Evolutionary conservation across 2,113 vertebrate genomes (phyloP).

Genomic region (Phycodurus eques): DNA sequence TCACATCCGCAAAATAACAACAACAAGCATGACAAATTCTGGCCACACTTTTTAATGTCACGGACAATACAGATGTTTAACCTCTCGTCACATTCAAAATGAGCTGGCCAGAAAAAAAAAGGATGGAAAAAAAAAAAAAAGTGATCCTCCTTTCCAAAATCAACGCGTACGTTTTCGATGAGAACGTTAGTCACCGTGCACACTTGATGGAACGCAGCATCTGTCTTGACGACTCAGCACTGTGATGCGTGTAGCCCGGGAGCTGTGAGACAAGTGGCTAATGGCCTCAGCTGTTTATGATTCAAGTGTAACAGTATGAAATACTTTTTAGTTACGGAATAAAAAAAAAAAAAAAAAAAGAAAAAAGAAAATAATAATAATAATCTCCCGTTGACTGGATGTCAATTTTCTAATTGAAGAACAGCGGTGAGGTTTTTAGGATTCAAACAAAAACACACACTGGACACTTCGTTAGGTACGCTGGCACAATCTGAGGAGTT

Average conservation of each 20-base stretch:
- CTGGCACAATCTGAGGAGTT: background rate
- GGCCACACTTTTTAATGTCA: constrained; percentile 18
- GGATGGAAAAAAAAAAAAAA: background rate
- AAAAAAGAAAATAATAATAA: no score
- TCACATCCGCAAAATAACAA: constrained; percentile 39
- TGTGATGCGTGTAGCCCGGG: constrained; percentile 25
- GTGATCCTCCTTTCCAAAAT: background rate
- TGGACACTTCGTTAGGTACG: background rate
- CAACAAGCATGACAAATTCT: constrained; percentile 8
- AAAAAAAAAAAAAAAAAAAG: background rate
- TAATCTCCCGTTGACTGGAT: background rate
- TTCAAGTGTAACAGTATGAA: background rate
- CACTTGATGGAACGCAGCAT: background rate
- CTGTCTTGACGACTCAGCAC: constrained; percentile 28
- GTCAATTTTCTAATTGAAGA: background rate
- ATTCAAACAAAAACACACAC: constrained; percentile 1
- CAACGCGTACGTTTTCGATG: background rate
- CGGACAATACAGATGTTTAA: background rate
- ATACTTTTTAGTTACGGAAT: background rate
- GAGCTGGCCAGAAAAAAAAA: background rate
- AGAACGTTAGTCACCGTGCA: background rate
- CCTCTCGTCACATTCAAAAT: background rate
- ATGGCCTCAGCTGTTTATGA: background rate
- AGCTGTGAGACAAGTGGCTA: constrained; percentile 3
- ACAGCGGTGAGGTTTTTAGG: background rate